Base-by-base conservation (phyloP, 2,797 vertebrate species). In the Lates japonicus region DNA sequence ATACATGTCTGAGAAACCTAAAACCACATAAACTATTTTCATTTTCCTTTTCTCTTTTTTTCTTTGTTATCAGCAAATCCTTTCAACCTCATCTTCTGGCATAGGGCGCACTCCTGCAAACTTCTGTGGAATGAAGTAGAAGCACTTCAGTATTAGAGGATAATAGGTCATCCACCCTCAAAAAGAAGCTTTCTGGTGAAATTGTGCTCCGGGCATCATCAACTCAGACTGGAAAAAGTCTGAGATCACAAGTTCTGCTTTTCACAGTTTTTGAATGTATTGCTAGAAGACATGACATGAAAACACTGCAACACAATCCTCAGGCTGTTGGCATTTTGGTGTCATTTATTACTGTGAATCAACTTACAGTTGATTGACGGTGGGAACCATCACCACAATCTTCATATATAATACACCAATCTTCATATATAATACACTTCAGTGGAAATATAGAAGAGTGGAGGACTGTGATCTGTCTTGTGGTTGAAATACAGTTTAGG, bases 181-280 rank as follows among this genome's bases (percentile, higher is more conserved):
- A 29, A 29, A 7, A 25, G 7, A 4, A 25, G 1, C 4, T 25
- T 72, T 73, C 3, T 57, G 31, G 14, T 33, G 58, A 70, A 65
- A 54, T 61, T 33, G 7, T 29, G n/a, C 29, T 25, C 31, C 59
- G 12, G 3, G 3, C 17, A 2, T 22, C 46, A 41, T 39, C 1
- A 39, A 52, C 37, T n/a, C 4, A 62, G 13, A 39, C 2, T 3
- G 12, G 22, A 5, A 39, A 59, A 37, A 25, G 16, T 14, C 20
- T 67, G 57, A 49, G 8, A 19, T 61, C 37, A 55, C 3, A 48
- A 55, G 48, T 62, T 76, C 52, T 39, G 52, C 52, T 41, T 63
- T 54, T 19, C 7, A 12, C 5, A 37, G 0, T 17, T 67, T 81
- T 54, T n/a, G 3, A 2, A 7, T 41, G 19, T 13, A n/a, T 48